Evolutionary conservation across 2,113 vertebrate genomes (phyloP).

Genomic region (Dermatemys mawii): DNA sequence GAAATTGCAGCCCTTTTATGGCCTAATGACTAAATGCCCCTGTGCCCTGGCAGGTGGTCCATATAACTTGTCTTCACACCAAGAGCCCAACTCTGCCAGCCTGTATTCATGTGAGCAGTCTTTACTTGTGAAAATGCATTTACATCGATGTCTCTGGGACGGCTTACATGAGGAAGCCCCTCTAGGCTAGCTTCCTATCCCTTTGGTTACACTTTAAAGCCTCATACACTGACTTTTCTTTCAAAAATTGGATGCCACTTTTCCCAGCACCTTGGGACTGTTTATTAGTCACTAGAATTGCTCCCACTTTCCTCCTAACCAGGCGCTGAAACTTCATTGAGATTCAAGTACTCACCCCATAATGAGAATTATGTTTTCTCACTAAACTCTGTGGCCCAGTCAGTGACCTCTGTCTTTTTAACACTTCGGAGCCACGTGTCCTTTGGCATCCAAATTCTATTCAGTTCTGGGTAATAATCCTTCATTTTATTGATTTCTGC

Average conservation of each 20-base stretch:
- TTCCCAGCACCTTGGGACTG: background rate
- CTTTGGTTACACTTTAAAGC: background rate
- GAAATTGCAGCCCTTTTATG: background rate
- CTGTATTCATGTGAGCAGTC: background rate
- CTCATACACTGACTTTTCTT: background rate
- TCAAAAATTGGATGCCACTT: background rate
- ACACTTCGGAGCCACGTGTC: background rate
- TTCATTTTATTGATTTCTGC: constrained; percentile 39
- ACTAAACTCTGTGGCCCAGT: accelerated
- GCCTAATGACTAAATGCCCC: background rate
- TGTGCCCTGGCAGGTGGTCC: background rate
- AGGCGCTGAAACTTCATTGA: background rate
- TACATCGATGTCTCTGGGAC: background rate
- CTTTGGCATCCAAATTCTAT: constrained; percentile 31
- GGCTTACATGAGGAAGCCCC: background rate
- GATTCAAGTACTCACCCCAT: background rate
- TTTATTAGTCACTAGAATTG: background rate
- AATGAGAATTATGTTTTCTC: background rate
- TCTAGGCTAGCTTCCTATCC: background rate
- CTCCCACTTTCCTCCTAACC: background rate
- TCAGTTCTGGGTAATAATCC: constrained; percentile 8
- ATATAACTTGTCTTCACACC: background rate
- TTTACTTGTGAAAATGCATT: background rate
- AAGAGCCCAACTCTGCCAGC: background rate
- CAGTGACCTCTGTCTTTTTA: background rate